Evolutionary conservation across 2,113 vertebrate genomes (phyloP), one percentile per base, ranked within the genome.

Genomic region (Tapirus terrestris): DNA sequence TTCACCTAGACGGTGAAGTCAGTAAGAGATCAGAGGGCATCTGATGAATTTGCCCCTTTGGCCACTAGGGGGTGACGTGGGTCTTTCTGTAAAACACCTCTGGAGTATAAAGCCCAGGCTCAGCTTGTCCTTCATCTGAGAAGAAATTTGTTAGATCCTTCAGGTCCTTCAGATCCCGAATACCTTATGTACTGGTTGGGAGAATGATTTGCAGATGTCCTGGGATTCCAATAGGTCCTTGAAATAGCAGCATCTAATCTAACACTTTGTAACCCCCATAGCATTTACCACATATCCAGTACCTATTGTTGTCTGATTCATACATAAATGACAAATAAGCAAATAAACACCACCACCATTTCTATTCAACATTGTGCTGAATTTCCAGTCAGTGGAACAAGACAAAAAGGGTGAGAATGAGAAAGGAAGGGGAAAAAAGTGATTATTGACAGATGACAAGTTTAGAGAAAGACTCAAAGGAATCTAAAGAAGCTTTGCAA

Each of bases 101-200:
- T 6, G 20, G 1, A 0, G 0, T 7, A 0, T 39, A 23, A 51
- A 23, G 23, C 48, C 27, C 53, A 65, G 43, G 7, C 5, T 0
- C 1, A 48, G 31, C 1, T 23, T 16, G 14, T 70, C 70, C 23
- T 13, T 33, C 17, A 9, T 5, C 77, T 65, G 77, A 9, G 81
- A 51, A 72, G 29, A 61, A 20, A n/a, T 16, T 61, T 14, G n/a
- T 16, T 18, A 31, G 61, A 39, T 5, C 4, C 8, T 5, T 56
- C 2, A 8, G 65, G 18, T 33, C 16, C 25, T 65, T 79, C 29
- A 36, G 58, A 12, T 58, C 51, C 39, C 39, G 70, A 60, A 25
- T 11, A 11, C 7, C 51, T 45, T 33, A 33, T 31, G 14, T 4
- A 16, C 36, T 20, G n/a, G 29, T 9, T 84, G 79, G 61, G 29